Base-by-base conservation (phyloP, 2,113 vertebrate species). In the Hassar affinis region DNA sequence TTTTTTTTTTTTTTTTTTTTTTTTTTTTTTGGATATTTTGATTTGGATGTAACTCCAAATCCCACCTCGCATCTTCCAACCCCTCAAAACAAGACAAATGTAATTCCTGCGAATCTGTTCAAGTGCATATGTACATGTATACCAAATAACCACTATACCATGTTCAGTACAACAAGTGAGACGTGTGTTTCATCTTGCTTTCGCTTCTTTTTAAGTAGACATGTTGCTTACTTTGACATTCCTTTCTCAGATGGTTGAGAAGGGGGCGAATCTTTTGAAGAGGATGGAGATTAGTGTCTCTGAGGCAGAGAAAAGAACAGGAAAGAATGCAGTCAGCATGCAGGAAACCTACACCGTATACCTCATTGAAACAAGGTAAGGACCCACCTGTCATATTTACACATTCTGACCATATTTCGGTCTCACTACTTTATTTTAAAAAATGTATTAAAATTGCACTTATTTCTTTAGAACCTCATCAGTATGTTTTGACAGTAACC, bases 331-430 rank as follows among this genome's bases (percentile, higher is more conserved):
- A 2, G 90, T 98, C 90, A 97, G 96, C 91, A 97, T 98, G 93
- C 97, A 97, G 87, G 97, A 99, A 93, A 97, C 94, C 0, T 98
- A 97, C 80, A 98, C 96, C 0, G 97, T 97, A 83, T 99, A 99
- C 91, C 96, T 99, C 85, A 94, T 99, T 25, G 97, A 99, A 90
- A 98, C 96, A 52, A 94, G 97, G 97, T 98, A 86, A 85, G 59
- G 10, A 12, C 47, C 14, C 61, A 35, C 51, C 6, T 56, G 5
- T 54, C 2, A 1, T 33, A 9, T 18, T 11, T 14, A 30, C 56
- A 20, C 27, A 30, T 51, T 74, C 45, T 74, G 71, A 74, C 15
- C 1, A 10, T 51, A 4, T 51, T 51, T 27, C 47, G 18, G 22
- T n/a, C 38, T 47, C 22, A 74, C 12, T 1, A 11, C 11, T 68